Base-by-base conservation (phyloP, 2,888 invertebrate genomes). In the Galeruca laticollis region DNA sequence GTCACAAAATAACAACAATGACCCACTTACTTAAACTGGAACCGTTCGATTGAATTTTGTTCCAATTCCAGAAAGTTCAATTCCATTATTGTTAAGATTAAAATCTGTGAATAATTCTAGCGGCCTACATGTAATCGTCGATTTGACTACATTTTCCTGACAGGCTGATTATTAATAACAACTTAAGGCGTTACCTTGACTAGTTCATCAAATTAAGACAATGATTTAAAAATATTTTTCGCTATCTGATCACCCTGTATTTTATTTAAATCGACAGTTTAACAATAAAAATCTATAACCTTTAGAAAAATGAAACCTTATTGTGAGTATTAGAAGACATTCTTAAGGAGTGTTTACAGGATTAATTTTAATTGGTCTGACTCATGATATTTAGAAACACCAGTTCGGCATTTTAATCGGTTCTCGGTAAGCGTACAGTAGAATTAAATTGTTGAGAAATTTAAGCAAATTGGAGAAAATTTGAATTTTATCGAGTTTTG, bases 131-230 rank as follows among this genome's bases (percentile, higher is more conserved):
- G 62, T 68, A 57, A 54, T 40, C 57, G 68, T 71, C 74, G 71
- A 69, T 62, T 62, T 35, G 64, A 40, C 69, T 71, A 68, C 61
- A 67, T 71, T 75, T 75, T 62, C 70, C 20, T 72, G 73, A 75
- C 75, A 72, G 70, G 73, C 67, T 63, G 68, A 75, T 73, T 75
- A 75, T 75, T 75, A 75, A 75, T 75, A 75, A 73, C 67, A 70
- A 69, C 71, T 54, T 54, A 71, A 71, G 71, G 71, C 73, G 72
- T 74, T 74, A 74, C 74, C 68, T 68, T 43, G 60, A 31, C 47
- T n/a, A n/a, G n/a, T n/a, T n/a, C n/a, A n/a, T n/a, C n/a, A n/a
- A n/a, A n/a, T n/a, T n/a, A n/a, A n/a, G n/a, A n/a, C n/a, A n/a
- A n/a, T n/a, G n/a, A 15, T n/a, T 47, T 15, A 47, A n/a, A 47